Percentiles rank a stretch among this genome's conserved stretches.
Conservation (phyloP, 2,113 vertebrate genomes). For the Lontra canadensis region DNA sequence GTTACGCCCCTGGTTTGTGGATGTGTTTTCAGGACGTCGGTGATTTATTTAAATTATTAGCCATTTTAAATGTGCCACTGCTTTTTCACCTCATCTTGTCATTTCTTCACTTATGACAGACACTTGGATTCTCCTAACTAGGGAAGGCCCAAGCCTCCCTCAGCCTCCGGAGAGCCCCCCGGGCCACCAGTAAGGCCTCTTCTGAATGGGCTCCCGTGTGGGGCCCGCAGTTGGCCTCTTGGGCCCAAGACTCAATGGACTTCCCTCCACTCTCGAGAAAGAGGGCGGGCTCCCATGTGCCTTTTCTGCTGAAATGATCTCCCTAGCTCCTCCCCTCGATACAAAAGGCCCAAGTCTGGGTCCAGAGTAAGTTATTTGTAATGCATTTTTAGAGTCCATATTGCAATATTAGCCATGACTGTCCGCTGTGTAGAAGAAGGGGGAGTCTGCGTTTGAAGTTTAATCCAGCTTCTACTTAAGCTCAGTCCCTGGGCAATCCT, state of each 20-base stretch:
- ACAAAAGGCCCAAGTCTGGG: conserved; percentile 47
- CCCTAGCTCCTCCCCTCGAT: conserved; percentile 62
- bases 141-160: background rate
- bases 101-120: background rate
- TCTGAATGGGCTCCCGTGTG: rapidly evolving
- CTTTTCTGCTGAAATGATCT: conserved; percentile 9
- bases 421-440: conserved; percentile 81
- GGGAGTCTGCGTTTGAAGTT: conserved; percentile 87
- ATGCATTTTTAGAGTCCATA: conserved; percentile 80
- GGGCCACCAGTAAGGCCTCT: background rate
- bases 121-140: background rate
- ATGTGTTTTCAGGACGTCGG: background rate
- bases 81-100: background rate
- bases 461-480: conserved; percentile 88
- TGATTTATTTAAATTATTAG: background rate
- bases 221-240: background rate
- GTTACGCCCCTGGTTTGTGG: background rate
- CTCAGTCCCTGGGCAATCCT: conserved; percentile 88
- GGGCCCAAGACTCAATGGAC: background rate
- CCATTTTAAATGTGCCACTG: background rate
- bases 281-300: background rate
- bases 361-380: conserved; percentile 81
- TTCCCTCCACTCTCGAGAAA: background rate
- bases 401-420: conserved; percentile 83
- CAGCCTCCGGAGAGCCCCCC: rapidly evolving